Evolutionary conservation across 2,797 vertebrate genomes (phyloP), one percentile per base, ranked within the genome.

Genomic region (Borostomias antarcticus): DNA sequence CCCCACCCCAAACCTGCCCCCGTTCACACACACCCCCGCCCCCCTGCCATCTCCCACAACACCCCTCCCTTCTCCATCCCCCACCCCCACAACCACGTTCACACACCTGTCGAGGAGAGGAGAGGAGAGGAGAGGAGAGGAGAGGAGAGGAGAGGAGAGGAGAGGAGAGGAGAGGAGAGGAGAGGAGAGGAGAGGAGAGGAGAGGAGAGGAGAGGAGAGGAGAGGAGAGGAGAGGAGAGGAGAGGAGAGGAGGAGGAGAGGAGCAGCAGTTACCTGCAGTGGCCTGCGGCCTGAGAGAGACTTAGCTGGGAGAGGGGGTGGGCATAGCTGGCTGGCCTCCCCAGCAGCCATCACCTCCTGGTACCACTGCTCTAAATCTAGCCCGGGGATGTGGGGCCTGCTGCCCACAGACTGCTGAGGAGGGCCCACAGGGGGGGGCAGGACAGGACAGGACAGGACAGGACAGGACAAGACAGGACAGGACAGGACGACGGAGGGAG

Each of bases 341-440:
- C 91, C 88, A 82, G 82, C 91, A 67, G 91, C 86, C 92, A 94
- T 93, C 88, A 94, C 87, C 89, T 95, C 94, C 88, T 93, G 94
- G 92, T 96, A 95, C 94, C 94, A 97, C 82, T 91, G 93, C 89
- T 96, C 95, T 95, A 96, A 94, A 84, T 94, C 94, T 89, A 94
- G 80, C 79, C 88, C 88, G 0, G 91, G 85, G 73, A 87, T 85
- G 72, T 89, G 89, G 84, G 85, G 60, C 28, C 83, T 90, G 66
- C 79, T 80, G 80, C 75, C 70, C 1, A 85, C 88, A 77, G 75
- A 60, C 74, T 79, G 86, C 68, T 60, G 78, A 80, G 83, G 81
- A 6, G 75, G 58, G 70, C 62, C 63, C 54, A 58, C 68, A 9
- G 62, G 68, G 78, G 0, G n/a, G n/a, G n/a, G n/a, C n/a, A n/a